Evolutionary conservation across 2,797 vertebrate genomes (phyloP).

Genomic region (Sarcophilus harrisii): DNA sequence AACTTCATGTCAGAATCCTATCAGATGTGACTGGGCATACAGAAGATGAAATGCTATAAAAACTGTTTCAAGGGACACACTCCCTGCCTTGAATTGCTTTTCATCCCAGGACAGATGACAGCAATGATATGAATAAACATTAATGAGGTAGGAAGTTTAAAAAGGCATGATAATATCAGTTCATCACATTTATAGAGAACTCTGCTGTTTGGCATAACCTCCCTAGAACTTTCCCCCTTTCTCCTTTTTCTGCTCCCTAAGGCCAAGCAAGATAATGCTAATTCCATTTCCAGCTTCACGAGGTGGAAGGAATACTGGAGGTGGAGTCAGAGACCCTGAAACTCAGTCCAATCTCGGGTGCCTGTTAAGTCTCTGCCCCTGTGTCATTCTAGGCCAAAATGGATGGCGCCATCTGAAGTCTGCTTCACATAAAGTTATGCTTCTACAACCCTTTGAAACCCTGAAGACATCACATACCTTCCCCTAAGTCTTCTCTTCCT

Average conservation of each 20-base stretch:
- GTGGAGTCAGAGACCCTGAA: not conserved
- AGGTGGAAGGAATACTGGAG: not conserved
- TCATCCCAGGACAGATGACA: not conserved
- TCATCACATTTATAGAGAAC: not conserved
- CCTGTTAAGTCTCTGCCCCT: not conserved
- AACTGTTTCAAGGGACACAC: not conserved
- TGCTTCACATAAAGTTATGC: not conserved
- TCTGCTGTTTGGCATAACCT: not conserved
- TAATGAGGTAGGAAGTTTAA: not conserved
- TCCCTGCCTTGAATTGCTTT: not conserved
- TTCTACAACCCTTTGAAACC: not conserved
- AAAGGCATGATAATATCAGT: not conserved
- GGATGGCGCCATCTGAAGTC: not conserved
- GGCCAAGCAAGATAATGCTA: not conserved
- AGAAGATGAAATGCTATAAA: not conserved
- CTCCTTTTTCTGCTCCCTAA: not conserved
- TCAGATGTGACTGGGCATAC: not conserved
- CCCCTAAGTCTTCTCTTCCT: not conserved
- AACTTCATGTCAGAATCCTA: not conserved
- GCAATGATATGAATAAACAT: not conserved
- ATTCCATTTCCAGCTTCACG: not conserved
- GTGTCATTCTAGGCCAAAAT: not conserved
- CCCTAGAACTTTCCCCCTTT: not conserved
- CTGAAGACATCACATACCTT: not conserved
- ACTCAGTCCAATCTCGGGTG: not conserved